Evolutionary conservation across 2,888 invertebrate species (phyloP).

Genomic region (Acleris emargana): DNA sequence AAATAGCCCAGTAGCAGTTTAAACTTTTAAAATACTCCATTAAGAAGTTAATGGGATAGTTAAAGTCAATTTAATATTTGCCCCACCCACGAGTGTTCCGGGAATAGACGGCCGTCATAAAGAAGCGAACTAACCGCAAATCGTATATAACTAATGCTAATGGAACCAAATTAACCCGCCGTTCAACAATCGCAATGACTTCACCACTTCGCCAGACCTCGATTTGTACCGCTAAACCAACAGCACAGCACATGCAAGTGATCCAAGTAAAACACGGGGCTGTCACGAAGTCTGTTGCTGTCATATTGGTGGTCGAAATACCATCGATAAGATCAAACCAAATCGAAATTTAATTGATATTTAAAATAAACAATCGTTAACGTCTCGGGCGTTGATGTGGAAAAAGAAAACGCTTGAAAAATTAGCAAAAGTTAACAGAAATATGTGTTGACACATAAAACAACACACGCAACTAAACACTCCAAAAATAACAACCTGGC

Average conservation of each 20-base stretch:
- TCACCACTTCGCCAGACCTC: constrained; percentile 36
- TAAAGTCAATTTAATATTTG: constrained; percentile 59
- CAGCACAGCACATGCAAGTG: constrained; percentile 37
- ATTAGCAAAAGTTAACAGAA: constrained; percentile 38
- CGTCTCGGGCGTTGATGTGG: constrained; percentile 1
- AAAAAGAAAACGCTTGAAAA: constrained; percentile 18
- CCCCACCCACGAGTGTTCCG: constrained; percentile 66
- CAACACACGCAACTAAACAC: constrained; percentile 53
- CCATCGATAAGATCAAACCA: no score
- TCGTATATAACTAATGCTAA: constrained; percentile 61
- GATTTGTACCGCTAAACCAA: constrained; percentile 35
- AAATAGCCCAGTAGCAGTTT: constrained; percentile 46
- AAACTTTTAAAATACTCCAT: constrained; percentile 51
- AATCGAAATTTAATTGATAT: no score
- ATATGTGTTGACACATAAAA: constrained; percentile 58
- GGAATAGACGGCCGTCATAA: constrained; percentile 71
- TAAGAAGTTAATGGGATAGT: constrained; percentile 62
- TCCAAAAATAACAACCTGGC: constrained; percentile 65
- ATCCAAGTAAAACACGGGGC: constrained; percentile 33
- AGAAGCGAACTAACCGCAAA: constrained; percentile 64
- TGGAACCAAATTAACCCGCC: constrained; percentile 63
- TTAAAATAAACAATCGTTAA: no score
- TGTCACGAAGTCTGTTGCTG: no score
- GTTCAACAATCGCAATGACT: constrained; percentile 50
- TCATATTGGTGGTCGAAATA: no score